Evolutionary conservation across 2,888 invertebrate genomes (phyloP).

Genomic region (Thalpophila matura): DNA sequence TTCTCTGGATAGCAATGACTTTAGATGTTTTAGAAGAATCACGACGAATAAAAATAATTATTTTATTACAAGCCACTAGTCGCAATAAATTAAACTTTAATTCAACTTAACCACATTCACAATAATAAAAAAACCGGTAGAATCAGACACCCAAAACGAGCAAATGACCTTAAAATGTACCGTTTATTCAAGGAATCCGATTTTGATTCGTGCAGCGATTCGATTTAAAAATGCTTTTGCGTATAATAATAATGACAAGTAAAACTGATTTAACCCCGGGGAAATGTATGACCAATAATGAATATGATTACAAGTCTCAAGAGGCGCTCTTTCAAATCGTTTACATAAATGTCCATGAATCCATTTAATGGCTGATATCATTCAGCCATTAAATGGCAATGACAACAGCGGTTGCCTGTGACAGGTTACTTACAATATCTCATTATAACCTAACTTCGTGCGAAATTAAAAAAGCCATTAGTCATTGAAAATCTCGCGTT

Average conservation of each 20-base stretch:
- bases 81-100: slow-evolving; percentile 14
- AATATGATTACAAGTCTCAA: slow-evolving; percentile 62
- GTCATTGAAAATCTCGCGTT: slow-evolving; percentile 68
- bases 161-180: slow-evolving; percentile 55
- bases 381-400: slow-evolving; percentile 36
- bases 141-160: slow-evolving; percentile 39
- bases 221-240: slow-evolving; percentile 11
- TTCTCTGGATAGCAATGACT: neutral
- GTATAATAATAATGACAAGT: slow-evolving; percentile 8
- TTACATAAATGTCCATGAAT: slow-evolving; percentile 41
- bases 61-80: slow-evolving; percentile 1
- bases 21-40: neutral
- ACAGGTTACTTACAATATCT: slow-evolving; percentile 55
- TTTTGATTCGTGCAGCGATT: slow-evolving; percentile 25
- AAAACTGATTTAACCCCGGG: slow-evolving; percentile 13
- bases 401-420: slow-evolving; percentile 27
- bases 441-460: slow-evolving; percentile 61
- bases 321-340: slow-evolving; percentile 28
- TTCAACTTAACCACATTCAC: slow-evolving; percentile 6
- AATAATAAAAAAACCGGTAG: slow-evolving; percentile 46
- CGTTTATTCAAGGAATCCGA: slow-evolving; percentile 49
- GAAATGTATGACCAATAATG: slow-evolving; percentile 18
- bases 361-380: too few species aligned
- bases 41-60: neutral
- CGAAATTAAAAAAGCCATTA: slow-evolving; percentile 75